Conservation (phyloP, 2,113 vertebrate species). For the Charina bottae region DNA sequence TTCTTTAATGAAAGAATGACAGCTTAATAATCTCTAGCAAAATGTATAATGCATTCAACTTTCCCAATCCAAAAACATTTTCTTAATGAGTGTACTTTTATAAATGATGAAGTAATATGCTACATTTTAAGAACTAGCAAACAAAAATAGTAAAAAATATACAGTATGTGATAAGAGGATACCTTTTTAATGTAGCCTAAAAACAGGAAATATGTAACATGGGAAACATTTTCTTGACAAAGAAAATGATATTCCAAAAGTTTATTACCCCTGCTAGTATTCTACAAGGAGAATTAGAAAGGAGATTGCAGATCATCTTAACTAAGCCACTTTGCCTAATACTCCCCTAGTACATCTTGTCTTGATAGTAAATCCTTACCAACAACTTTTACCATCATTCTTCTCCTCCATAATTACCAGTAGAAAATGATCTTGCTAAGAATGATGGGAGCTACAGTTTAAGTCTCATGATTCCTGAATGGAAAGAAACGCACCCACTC, state of each 20-base stretch:
- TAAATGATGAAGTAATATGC: slow-evolving; percentile 52
- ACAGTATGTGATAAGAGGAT: background rate
- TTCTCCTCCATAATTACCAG: background rate
- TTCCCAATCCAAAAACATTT: slow-evolving; percentile 47
- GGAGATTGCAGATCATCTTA: background rate
- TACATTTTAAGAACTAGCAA: slow-evolving; percentile 50
- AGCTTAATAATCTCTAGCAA: slow-evolving; percentile 57
- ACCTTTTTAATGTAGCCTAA: background rate
- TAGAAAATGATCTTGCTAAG: background rate
- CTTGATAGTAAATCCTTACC: background rate
- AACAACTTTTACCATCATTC: background rate
- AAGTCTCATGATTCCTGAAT: background rate
- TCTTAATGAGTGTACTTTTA: slow-evolving; percentile 60
- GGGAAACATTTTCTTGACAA: no score
- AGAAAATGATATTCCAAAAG: background rate
- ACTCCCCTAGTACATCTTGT: background rate
- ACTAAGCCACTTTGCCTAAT: background rate
- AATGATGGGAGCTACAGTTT: background rate
- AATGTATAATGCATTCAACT: slow-evolving; percentile 35
- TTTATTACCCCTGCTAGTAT: background rate
- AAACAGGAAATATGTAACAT: background rate
- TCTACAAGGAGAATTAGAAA: background rate
- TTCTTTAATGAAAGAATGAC: slow-evolving; percentile 52
- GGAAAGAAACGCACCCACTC: background rate
- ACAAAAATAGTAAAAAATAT: slow-evolving; percentile 40